These are phyloP conservation scores for Butorides virescens DNA, from an alignment of 2,113 vertebrate genomes.

Conservation along the genomic window DNA sequence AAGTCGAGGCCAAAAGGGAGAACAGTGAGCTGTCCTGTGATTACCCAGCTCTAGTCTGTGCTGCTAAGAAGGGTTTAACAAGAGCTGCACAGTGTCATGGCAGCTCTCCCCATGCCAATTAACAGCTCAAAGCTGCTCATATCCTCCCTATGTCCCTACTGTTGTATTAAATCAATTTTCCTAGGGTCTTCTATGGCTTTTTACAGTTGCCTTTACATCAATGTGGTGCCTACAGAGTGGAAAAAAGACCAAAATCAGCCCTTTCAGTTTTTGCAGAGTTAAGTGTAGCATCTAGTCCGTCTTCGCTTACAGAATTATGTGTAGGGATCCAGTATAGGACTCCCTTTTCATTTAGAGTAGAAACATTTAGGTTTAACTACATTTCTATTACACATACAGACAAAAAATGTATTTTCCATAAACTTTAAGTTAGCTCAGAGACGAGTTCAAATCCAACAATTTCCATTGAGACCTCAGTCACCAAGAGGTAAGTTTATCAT, in stretches of 20 bases:
- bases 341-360: neutral
- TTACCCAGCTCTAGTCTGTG: neutral
- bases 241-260: neutral
- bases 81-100: neutral
- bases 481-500: neutral
- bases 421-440: neutral
- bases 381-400: neutral
- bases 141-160: neutral
- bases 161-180: neutral
- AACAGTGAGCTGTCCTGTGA: neutral
- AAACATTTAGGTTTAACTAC: neutral
- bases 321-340: neutral
- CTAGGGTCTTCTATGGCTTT: neutral
- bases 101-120: neutral
- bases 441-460: neutral
- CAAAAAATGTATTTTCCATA: neutral
- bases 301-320: neutral
- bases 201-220: neutral
- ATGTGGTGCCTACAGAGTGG: neutral
- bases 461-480: neutral
- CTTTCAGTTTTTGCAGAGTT: neutral
- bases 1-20: neutral
- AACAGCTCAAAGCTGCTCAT: neutral
- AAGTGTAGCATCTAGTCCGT: neutral
- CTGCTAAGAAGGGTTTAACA: neutral